Evolutionary conservation across 2,888 invertebrate species (phyloP), one percentile per base, ranked within the genome.

Genomic region (Girardia tigrina): DNA sequence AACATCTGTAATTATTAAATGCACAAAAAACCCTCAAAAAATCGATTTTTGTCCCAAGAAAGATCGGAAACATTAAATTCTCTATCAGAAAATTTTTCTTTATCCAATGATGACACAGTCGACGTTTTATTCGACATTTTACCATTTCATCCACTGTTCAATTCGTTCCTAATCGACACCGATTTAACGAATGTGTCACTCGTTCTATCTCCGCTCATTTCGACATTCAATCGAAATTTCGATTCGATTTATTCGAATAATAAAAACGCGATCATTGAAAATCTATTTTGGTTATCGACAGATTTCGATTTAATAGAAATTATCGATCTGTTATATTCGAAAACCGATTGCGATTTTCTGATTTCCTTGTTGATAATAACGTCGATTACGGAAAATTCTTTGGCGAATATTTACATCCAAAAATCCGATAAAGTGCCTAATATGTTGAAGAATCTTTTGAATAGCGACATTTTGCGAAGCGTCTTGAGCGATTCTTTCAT

Each of bases 321-420:
- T 56, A 56, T 56, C 23, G 56, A 56, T 56, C n/a, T 56, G n/a
- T n/a, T 56, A 16, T 56, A 56, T 16, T 56, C 56, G n/a, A 56
- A 56, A 20, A 16, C n/a, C n/a, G 8, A 56, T 16, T 56, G 56
- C 23, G 56, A 56, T 56, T 56, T 20, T 56, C 56, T 56, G 4
- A 20, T 56, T 6, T 56, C 20, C 56, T 56, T 56, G 23, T 56
- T 56, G 56, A n/a, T 20, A 56, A 56, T 56, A 56, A 56, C 56
- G 4, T 56, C 56, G 4, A 56, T 56, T 16, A 8, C n/a, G 4
- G 56, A 56, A 56, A 56, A 56, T 16, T 56, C 56, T 20, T 56
- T 56, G 23, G 56, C 56, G n/a, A 56, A 56, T 56, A 20, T 56
- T n/a, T 23, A 56, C 23, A 20, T 56, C 23, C 56, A 56, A n/a